A percentile compares a stretch with the other conserved stretches of the same genome.
Evolutionary conservation across 2,797 vertebrate genomes (phyloP).

Genomic region (Podarcis siculus): DNA sequence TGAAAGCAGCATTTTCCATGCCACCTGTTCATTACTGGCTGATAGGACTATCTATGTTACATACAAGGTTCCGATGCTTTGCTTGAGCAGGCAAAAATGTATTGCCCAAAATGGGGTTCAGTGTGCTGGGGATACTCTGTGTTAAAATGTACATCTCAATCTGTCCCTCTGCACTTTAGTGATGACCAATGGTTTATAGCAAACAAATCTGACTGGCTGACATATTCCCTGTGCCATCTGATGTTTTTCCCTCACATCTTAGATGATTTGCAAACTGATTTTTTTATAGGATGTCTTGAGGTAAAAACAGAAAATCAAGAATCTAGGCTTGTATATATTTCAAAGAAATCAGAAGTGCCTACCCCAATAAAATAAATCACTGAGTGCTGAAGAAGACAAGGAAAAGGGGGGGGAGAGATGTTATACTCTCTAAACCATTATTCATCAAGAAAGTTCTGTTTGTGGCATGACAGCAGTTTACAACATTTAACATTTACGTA

Average conservation of each 20-base stretch:
- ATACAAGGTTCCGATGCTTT: too few species aligned
- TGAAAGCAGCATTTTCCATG: neutral
- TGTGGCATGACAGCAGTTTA: neutral
- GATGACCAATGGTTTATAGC: too few species aligned
- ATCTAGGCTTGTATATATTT: neutral
- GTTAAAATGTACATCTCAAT: too few species aligned
- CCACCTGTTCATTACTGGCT: too few species aligned
- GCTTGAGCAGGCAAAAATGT: too few species aligned
- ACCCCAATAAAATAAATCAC: neutral
- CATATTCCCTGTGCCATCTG: neutral
- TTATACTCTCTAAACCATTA: neutral
- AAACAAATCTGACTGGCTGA: too few species aligned
- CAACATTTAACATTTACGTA: constrained; percentile 9
- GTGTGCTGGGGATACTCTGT: too few species aligned
- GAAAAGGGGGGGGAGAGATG: neutral
- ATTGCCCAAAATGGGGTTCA: too few species aligned
- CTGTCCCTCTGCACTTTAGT: too few species aligned
- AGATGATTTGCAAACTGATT: neutral
- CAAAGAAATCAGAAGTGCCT: neutral
- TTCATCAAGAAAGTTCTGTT: neutral
- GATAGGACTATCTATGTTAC: too few species aligned
- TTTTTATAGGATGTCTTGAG: neutral
- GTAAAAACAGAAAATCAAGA: neutral
- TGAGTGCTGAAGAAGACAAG: neutral
- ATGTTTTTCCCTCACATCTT: neutral